Evolutionary conservation across 2,113 vertebrate genomes (phyloP), one percentile per base, ranked within the genome.

Genomic region (Mola mola): DNA sequence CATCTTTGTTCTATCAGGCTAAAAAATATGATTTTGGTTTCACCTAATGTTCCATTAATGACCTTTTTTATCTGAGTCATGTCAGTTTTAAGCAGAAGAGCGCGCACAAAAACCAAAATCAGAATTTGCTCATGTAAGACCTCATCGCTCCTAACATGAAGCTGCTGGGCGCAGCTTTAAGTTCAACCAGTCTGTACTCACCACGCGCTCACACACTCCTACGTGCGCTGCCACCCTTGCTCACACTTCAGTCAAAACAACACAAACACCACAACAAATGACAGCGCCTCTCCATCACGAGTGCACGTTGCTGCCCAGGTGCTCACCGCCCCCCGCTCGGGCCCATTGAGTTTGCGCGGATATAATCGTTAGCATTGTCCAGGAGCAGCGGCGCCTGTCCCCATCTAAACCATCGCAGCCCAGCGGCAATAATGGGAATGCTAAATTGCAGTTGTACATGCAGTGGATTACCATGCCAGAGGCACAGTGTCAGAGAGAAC

Each of bases 401-500:
- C 58, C 58, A 68, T 75, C 60, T 78, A 72, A 81, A 84, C 71
- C 73, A 63, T 46, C 72, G 16, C 42, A n/a, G 80, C 57, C 66
- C 61, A 46, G 70, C 61, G 17, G 62, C 70, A 66, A 84, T 82
- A 88, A 86, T 79, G 79, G 75, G 77, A 84, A 65, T 67, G 79
- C 81, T 86, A 72, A 79, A 87, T 73, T 84, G 78, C 83, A 82
- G 16, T 73, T 82, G 84, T 87, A 76, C 29, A 20, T 62, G 75
- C 75, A 17, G 44, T 84, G 83, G 85, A 83, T 84, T 83, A 83
- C 71, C 58, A 62, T 62, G 19, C 69, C 68, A 51, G 57, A 34
- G 60, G 72, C 60, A 69, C 65, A 67, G 31, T 72, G 78, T 77
- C 62, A 43, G 57, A 72, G 56, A 55, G 65, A 47, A 58, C 13